phyloP scores from a whole-genome alignment of 1,140 invertebrate species.

The Sycophaga agraensis region DNA sequence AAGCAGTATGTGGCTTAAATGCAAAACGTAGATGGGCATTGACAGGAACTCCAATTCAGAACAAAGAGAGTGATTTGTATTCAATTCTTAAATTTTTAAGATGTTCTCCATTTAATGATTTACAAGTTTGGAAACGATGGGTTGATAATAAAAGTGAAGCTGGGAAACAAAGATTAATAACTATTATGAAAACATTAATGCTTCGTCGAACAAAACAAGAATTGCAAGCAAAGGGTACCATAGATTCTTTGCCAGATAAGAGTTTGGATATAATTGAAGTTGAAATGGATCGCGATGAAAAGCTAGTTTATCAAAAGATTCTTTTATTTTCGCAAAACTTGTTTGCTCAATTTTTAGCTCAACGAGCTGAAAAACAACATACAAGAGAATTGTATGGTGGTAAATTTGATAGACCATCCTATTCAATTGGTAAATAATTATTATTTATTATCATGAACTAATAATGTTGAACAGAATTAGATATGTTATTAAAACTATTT shows the following conservation, averaged over 20 bases:
- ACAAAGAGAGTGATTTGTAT: conserved; percentile 87
- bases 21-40: conserved; percentile 77
- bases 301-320: conserved; percentile 76
- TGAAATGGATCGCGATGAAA: conserved; percentile 69
- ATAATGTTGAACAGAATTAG: too few relatives aligned
- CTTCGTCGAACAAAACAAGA: conserved; percentile 83
- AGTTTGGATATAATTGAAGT: conserved; percentile 61
- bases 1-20: conserved; percentile 68
- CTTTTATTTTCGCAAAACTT: conserved; percentile 71
- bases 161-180: conserved; percentile 72
- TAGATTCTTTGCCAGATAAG: conserved; percentile 70
- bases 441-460: background rate
- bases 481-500: background rate
- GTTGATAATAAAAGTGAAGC: conserved; percentile 74
- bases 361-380: conserved; percentile 69
- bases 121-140: conserved; percentile 67
- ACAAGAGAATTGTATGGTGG: conserved; percentile 36
- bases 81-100: conserved; percentile 82
- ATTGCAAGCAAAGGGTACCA: conserved; percentile 62
- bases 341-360: conserved; percentile 74
- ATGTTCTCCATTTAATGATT: conserved; percentile 85
- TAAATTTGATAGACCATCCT: conserved; percentile 34
- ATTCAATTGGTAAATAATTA: background rate
- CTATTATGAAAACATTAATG: conserved; percentile 78
- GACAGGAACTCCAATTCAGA: conserved; percentile 95